Base-by-base conservation (phyloP, 2,888 invertebrate species). In the Leucania comma region DNA sequence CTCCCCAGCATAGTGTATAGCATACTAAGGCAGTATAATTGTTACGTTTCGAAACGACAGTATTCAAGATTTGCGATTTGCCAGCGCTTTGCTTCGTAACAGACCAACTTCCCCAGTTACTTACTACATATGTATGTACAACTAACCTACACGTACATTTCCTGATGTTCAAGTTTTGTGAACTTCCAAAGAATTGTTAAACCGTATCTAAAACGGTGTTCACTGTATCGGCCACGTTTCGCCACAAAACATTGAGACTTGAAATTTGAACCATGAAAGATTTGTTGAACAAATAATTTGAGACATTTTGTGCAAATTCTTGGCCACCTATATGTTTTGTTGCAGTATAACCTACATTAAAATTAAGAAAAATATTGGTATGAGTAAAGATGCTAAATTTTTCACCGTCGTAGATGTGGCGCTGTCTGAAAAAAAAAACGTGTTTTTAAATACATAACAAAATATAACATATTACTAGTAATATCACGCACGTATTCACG, bases 201-300 rank as follows among this genome's bases (percentile, higher is more conserved):
- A 86, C 84, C 89, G 86, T 89, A 68, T 67, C 89, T 89, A 89
- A 89, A 87, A 59, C 63, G 85, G 29, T 72, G 72, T 68, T 69
- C 79, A 67, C 58, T 69, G 78, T 77, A 76, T 81, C 80, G 70
- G 68, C 77, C 89, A 89, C 89, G 89, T 87, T 82, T 82, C 65
- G 72, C 67, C 66, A 84, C 82, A 82, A 85, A 87, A 84, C 82
- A 78, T n/a, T n/a, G n/a, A n/a, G n/a, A n/a, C 72, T 75, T 77
- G 86, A 82, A 84, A 87, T 82, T 54, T 71, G 86, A 89, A 75
- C 87, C 88, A 82, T 80, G 70, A 68, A 79, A 65, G 85, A 89
- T 89, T 80, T 70, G 73, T 73, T 59, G 56, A 71, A 80, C 57
- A 64, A 72, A 84, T 69, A 73, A 69, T 60, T 59, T 72, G 50